phyloP scores from a whole-genome alignment of 2,113 vertebrate species.

The Castor canadensis region DNA sequence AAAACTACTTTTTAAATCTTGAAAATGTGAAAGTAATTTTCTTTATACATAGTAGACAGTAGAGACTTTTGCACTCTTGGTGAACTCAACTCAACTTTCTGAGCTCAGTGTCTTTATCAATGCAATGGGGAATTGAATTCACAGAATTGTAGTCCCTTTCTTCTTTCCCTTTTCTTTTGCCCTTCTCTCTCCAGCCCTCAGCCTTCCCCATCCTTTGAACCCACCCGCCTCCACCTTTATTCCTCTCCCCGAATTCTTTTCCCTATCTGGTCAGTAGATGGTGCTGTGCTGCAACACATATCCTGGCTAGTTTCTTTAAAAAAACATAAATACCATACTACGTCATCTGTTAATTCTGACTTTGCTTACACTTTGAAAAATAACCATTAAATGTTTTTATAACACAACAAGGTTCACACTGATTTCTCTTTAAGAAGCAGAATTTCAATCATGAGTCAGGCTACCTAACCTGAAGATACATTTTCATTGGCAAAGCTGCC shows the following conservation, averaged over 20 bases:
- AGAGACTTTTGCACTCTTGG: neutral
- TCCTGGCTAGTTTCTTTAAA: neutral
- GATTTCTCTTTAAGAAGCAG: neutral
- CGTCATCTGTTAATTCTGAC: constrained; percentile 60
- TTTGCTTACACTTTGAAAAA: constrained; percentile 45
- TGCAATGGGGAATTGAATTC: neutral
- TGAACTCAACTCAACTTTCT: neutral
- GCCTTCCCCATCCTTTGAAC: accelerated
- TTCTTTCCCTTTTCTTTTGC: neutral
- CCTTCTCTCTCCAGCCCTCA: too few relatives aligned
- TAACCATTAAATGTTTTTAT: constrained; percentile 55
- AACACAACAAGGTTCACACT: constrained; percentile 32
- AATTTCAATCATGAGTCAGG: neutral
- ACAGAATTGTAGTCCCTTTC: neutral
- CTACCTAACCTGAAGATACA: neutral
- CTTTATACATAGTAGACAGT: neutral
- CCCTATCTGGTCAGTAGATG: constrained; percentile 80
- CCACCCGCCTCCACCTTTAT: neutral
- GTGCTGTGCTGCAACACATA: constrained; percentile 81
- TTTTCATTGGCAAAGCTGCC: neutral
- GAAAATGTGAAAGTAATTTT: constrained; percentile 1
- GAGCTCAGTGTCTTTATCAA: neutral
- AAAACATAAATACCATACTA: constrained; percentile 48
- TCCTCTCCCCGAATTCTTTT: neutral
- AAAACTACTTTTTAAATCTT: neutral